A percentile compares a stretch with the other conserved stretches of the same genome.
phyloP scores from a whole-genome alignment of 2,113 vertebrate genomes.

The Anguilla japonica region DNA sequence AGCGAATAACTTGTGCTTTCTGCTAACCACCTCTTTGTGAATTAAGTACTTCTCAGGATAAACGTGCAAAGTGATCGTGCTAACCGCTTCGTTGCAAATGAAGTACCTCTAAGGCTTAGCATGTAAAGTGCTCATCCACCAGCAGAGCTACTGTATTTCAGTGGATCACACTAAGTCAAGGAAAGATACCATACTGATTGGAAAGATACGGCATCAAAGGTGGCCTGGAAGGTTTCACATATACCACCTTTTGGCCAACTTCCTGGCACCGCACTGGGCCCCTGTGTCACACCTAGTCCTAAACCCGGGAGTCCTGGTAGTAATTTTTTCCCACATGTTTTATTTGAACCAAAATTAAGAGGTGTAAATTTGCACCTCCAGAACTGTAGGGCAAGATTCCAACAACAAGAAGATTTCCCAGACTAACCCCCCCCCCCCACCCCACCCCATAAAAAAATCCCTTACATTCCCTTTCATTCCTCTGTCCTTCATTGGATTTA shows the following conservation, averaged over 20 bases:
- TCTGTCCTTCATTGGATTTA: neutral
- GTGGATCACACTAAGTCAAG: neutral
- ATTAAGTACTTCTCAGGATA: slow-evolving; percentile 1
- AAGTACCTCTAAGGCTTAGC: neutral
- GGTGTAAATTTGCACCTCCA: neutral
- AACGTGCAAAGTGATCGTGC: neutral
- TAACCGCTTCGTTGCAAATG: slow-evolving; percentile 16
- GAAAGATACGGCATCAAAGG: neutral
- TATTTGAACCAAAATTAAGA: neutral
- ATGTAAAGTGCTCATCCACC: neutral
- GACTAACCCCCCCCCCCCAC: too few relatives aligned
- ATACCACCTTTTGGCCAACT: neutral
- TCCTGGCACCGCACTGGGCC: neutral
- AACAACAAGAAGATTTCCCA: neutral
- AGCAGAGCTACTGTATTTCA: neutral
- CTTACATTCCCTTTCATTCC: neutral
- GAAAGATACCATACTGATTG: neutral
- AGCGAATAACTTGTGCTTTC: neutral
- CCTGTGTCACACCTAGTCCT: neutral
- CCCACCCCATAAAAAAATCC: too few relatives aligned
- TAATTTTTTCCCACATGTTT: neutral
- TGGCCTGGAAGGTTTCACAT: neutral
- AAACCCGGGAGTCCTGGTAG: neutral
- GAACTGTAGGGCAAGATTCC: neutral
- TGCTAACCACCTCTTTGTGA: slow-evolving; percentile 30